Base-by-base conservation (phyloP, 1,140 invertebrate genomes). In the Macrocentrus cingulum region DNA sequence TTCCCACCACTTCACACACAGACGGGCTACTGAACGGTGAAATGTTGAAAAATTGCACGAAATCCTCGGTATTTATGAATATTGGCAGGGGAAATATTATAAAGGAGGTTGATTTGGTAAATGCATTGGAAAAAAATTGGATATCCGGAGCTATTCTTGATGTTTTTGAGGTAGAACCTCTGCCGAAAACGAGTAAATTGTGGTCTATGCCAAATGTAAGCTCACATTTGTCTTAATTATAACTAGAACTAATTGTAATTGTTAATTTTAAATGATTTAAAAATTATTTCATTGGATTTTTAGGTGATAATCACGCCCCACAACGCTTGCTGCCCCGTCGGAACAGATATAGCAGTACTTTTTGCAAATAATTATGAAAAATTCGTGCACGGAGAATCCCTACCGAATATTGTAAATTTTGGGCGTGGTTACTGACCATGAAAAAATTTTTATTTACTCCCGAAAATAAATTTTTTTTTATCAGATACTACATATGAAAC, bases 141-240 rank as follows among this genome's bases (percentile, higher is more conserved):
- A 71, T 87, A 29, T 76, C 77, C 1, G 81, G 72, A 36, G 85
- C 84, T 34, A 80, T 86, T 63, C 67, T 87, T 18, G 85, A 87
- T 74, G 84, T 87, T 32, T 85, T 84, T 72, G 66, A 78, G 44
- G 62, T 65, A 48, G 85, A 87, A 69, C 85, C 85, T 22, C 68
- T 87, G 36, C 69, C 79, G 13, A 19, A 65, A 20, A 60, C 67
- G 1, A 85, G 80, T 70, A 66, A 71, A 39, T 68, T 87, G 23
- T 87, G 85, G 85, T 68, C 56, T 36, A 69, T 80, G 49, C 77
- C 80, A 18, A 69, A 82, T 64, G 79, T 77, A 63, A 66, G 11
- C 55, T 54, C n/a, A 13, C 32, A 37, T 18, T 42, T 15, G 9
- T 41, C 8, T 36, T 25, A 42, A 22, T 49, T 23, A 54, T 52